Conservation (phyloP, 2,113 vertebrate species). For the Butastur rufipennis region DNA sequence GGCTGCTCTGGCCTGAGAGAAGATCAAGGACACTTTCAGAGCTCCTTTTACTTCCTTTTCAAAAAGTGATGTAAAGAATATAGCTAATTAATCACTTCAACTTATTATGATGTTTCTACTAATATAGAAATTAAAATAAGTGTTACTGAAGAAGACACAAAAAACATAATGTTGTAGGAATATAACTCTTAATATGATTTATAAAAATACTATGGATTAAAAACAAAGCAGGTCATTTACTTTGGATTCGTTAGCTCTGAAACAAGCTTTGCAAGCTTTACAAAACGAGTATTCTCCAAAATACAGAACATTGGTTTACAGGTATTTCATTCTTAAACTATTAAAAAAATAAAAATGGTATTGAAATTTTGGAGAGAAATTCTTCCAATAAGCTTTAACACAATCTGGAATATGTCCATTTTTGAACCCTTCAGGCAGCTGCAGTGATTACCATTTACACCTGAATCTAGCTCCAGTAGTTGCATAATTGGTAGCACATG, state of each 20-base stretch:
- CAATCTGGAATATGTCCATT: neutral
- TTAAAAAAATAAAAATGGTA: neutral
- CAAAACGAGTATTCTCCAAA: neutral
- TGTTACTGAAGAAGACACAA: neutral
- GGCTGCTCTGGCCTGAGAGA: neutral
- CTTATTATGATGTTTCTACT: neutral
- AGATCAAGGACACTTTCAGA: neutral
- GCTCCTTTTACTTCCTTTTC: neutral
- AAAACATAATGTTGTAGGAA: neutral
- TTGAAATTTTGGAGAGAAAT: neutral
- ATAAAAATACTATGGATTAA: neutral
- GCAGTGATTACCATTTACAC: neutral
- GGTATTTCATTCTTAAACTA: neutral
- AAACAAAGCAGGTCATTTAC: neutral
- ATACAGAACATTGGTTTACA: neutral
- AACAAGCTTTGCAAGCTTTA: neutral
- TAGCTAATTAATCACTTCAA: neutral
- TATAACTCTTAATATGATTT: neutral
- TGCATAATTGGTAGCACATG: neutral
- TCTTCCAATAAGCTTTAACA: neutral
- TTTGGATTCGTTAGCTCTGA: neutral
- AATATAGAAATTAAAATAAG: neutral
- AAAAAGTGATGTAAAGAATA: neutral
- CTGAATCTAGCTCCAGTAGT: neutral
- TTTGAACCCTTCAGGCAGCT: neutral